Percentiles rank a stretch among this genome's conserved stretches.
Evolutionary conservation across 2,888 invertebrate species (phyloP).

Genomic region (Trissonchulus latispiculum): DNA sequence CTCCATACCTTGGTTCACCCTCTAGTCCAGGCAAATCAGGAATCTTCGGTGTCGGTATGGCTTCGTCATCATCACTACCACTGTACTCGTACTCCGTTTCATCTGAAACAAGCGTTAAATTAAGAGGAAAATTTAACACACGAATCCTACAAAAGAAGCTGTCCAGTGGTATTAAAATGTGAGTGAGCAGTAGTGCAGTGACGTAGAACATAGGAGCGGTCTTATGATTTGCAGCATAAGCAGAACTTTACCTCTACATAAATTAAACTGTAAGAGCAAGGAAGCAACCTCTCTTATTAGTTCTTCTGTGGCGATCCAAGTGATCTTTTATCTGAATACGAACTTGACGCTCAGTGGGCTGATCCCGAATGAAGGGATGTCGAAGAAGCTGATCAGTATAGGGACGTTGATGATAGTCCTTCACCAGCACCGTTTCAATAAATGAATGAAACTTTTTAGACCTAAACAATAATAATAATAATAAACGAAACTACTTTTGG

Average conservation of each 20-base stretch:
- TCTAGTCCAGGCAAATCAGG: constrained; percentile 55
- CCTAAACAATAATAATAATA: constrained; percentile 25
- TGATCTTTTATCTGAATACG: constrained; percentile 97
- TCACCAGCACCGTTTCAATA: constrained; percentile 93
- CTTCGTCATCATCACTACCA: constrained; percentile 93
- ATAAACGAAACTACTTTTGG: no score
- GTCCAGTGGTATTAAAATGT: no score
- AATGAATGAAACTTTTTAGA: constrained; percentile 88
- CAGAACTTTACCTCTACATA: no score
- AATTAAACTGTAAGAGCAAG: no score
- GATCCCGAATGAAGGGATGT: constrained; percentile 95
- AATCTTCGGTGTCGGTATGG: constrained; percentile 42
- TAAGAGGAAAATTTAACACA: no score
- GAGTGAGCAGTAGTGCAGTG: no score
- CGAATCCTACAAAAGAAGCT: no score
- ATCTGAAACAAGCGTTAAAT: constrained; percentile 30
- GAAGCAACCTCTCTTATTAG: constrained; percentile 53
- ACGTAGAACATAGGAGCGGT: no score
- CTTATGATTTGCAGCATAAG: no score
- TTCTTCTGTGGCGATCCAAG: constrained; percentile 63
- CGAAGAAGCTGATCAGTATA: constrained; percentile 95
- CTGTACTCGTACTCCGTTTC: constrained; percentile 78
- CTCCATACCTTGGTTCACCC: constrained; percentile 78
- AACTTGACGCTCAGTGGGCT: constrained; percentile 95
- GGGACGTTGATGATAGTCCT: constrained; percentile 96